phyloP scores from a whole-genome alignment of 2,113 vertebrate species.

The Trichomycterus rosablanca region DNA sequence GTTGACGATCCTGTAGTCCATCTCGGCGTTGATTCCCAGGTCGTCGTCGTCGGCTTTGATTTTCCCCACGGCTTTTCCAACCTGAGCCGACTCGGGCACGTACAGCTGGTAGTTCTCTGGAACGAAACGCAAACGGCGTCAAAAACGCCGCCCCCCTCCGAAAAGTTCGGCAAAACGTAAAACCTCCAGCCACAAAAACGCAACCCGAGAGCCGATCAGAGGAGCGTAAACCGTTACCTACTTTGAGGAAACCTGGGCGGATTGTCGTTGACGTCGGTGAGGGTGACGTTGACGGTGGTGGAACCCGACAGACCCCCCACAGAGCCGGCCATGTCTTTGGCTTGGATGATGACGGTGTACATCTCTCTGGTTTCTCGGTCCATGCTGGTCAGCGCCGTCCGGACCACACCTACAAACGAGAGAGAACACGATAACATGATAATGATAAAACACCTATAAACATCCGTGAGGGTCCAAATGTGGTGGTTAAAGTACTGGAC shows the following conservation, averaged over 20 bases:
- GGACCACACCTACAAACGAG: conserved; percentile 77
- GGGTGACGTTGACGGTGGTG: conserved; percentile 85
- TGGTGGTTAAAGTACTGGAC: too few species aligned
- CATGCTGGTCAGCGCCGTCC: conserved; percentile 86
- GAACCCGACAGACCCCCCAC: conserved; percentile 90
- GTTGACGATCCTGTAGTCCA: conserved; percentile 90
- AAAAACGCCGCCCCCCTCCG: neutral
- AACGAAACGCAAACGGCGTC: conserved; percentile 10
- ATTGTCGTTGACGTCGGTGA: conserved; percentile 70
- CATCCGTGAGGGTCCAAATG: too few species aligned
- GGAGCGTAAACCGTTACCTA: conserved; percentile 61
- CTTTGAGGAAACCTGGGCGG: conserved; percentile 87
- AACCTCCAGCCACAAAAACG: too few species aligned
- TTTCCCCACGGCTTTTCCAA: conserved; percentile 92
- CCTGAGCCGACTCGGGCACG: conserved; percentile 91
- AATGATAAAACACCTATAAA: too few species aligned
- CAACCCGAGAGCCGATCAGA: too few species aligned
- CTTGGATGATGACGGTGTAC: conserved; percentile 88
- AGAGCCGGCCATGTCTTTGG: conserved; percentile 96
- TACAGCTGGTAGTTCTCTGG: conserved; percentile 94
- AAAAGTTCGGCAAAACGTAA: too few species aligned
- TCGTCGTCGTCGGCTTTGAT: conserved; percentile 96
- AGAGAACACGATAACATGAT: too few species aligned
- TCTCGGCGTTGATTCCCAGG: conserved; percentile 87
- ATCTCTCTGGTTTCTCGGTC: conserved; percentile 87